A percentile compares a stretch with the other conserved stretches of the same genome.
Conservation (phyloP, 2,797 vertebrate genomes). For the Sciurus carolinensis region DNA sequence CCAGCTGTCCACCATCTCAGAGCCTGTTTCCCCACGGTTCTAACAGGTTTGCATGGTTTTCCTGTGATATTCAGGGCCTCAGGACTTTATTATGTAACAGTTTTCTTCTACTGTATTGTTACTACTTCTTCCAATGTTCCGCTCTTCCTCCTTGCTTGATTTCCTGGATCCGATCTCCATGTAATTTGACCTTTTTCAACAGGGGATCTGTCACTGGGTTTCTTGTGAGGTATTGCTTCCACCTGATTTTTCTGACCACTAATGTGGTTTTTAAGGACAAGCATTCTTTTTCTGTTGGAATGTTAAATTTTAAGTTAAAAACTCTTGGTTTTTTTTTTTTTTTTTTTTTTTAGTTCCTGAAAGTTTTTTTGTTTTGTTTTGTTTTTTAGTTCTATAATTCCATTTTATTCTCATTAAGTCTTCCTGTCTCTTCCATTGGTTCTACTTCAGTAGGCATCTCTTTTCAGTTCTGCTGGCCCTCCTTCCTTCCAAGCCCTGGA, state of each 20-base stretch:
- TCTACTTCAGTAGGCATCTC: slow-evolving; percentile 54
- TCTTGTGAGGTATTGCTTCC: slow-evolving; percentile 48
- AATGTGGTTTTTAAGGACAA: slow-evolving; percentile 47
- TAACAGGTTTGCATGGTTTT: neutral
- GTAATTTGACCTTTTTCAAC: neutral
- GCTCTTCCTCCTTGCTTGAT: neutral
- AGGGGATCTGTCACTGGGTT: neutral
- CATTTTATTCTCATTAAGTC: slow-evolving; percentile 67
- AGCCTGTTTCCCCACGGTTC: neutral
- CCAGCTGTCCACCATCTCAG: neutral
- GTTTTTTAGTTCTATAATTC: slow-evolving; percentile 28
- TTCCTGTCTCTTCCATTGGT: slow-evolving; percentile 64
- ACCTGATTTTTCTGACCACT: slow-evolving; percentile 55
- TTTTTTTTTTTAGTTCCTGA: slow-evolving; percentile 42
- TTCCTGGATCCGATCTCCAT: slow-evolving; percentile 8
- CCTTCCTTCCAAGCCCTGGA: slow-evolving; percentile 11
- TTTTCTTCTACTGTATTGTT: slow-evolving; percentile 27
- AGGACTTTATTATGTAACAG: neutral
- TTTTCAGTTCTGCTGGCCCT: slow-evolving; percentile 45
- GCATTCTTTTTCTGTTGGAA: slow-evolving; percentile 51
- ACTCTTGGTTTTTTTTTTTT: neutral
- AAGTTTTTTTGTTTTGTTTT: neutral
- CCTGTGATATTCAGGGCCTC: neutral
- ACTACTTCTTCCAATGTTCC: neutral
- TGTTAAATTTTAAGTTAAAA: slow-evolving; percentile 67